Conservation (phyloP, 2,113 vertebrate species). For the Thalassoma bifasciatum region DNA sequence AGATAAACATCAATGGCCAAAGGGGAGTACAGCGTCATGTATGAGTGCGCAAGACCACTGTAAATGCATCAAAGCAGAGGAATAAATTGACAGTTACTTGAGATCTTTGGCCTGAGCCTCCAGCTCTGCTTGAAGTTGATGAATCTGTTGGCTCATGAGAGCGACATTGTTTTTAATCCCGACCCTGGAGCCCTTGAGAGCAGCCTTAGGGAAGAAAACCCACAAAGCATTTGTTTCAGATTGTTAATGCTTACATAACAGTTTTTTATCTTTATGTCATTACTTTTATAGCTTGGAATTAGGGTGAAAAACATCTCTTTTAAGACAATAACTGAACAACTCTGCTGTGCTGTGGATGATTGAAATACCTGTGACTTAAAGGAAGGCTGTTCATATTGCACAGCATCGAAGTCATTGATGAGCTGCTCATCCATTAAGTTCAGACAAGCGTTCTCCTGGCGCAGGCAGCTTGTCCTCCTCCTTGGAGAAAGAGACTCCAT, state of each 20-base stretch:
- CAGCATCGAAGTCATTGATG: conserved; percentile 83
- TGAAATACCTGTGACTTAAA: conserved; percentile 83
- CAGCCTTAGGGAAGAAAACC: conserved; percentile 78
- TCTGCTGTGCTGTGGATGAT: conserved; percentile 10
- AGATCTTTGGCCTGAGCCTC: conserved; percentile 87
- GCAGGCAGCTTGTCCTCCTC: conserved; percentile 82
- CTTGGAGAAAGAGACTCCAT: conserved; percentile 80
- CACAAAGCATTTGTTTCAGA: background rate
- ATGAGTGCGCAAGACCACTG: background rate
- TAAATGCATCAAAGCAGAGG: background rate
- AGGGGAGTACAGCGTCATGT: background rate
- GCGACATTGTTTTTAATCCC: conserved; percentile 78
- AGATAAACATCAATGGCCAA: background rate
- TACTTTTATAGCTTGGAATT: background rate
- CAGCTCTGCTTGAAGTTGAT: conserved; percentile 88
- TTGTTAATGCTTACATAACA: background rate
- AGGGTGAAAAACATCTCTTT: background rate
- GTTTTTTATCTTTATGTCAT: background rate
- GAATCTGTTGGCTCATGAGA: conserved; percentile 86
- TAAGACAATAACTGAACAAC: too few relatives aligned
- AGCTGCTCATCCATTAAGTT: conserved; percentile 85
- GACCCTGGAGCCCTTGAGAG: conserved; percentile 77
- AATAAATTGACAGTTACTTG: conserved; percentile 78
- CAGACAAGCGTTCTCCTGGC: conserved; percentile 88
- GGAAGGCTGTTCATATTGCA: conserved; percentile 84